Conservation (phyloP, 2,797 vertebrate genomes). For the Sebastes steindachneri region DNA sequence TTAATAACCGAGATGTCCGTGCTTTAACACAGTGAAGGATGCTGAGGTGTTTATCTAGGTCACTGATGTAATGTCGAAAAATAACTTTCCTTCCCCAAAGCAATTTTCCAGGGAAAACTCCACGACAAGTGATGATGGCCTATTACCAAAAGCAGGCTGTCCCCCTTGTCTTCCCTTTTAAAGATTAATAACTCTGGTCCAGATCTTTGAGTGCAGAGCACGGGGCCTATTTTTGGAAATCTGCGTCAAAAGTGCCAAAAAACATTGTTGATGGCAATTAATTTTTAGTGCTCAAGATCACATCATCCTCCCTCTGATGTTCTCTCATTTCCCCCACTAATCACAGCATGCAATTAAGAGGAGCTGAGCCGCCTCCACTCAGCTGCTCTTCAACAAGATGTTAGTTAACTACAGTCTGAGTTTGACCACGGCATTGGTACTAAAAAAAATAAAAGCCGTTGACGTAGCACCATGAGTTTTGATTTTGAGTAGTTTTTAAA, state of each 20-base stretch:
- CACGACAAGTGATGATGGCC: slow-evolving; percentile 58
- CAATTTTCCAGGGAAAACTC: slow-evolving; percentile 47
- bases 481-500: neutral
- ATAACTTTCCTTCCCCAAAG: slow-evolving; percentile 53
- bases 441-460: neutral
- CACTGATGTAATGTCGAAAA: slow-evolving; percentile 56
- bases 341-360: slow-evolving; percentile 16
- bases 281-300: slow-evolving; percentile 9
- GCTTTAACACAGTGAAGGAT: slow-evolving; percentile 3
- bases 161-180: slow-evolving; percentile 51
- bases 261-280: slow-evolving; percentile 33
- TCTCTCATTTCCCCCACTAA: neutral
- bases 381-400: neutral
- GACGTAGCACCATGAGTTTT: neutral
- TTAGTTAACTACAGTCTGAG: neutral
- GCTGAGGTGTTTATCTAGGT: slow-evolving; percentile 58
- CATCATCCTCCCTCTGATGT: neutral
- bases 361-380: slow-evolving; percentile 3
- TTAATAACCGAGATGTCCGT: neutral
- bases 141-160: slow-evolving; percentile 56
- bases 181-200: slow-evolving; percentile 54
- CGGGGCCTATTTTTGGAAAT: slow-evolving; percentile 42
- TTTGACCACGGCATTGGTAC: neutral
- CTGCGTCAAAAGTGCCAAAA: slow-evolving; percentile 37
- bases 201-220: slow-evolving; percentile 29